phyloP scores from a whole-genome alignment of 2,113 vertebrate species.

The Elaphurus davidianus region DNA sequence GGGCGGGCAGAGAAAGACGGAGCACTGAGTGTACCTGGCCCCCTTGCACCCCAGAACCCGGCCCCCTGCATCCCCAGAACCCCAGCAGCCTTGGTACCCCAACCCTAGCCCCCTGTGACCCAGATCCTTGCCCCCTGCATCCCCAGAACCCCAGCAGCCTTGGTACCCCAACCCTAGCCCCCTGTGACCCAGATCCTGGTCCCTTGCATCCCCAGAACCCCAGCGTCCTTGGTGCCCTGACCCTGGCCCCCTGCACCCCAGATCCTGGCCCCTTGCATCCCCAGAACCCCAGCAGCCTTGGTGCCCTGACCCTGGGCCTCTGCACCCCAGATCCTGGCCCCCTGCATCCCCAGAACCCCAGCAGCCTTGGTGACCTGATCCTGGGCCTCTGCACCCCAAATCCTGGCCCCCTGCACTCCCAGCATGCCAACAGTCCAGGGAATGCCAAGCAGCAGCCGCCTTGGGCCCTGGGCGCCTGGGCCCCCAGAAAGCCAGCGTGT shows the following conservation, averaged over 20 bases:
- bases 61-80: not conserved
- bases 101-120: not conserved
- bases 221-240: too few relatives aligned
- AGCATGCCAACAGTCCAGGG: not conserved
- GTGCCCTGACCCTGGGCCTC: not conserved
- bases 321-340: not conserved
- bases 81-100: not conserved
- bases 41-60: not conserved
- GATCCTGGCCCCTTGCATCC: too few relatives aligned
- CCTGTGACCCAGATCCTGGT: not conserved
- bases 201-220: not conserved
- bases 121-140: not conserved
- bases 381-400: too few relatives aligned
- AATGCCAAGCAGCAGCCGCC: not conserved
- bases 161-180: not conserved
- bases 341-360: not conserved
- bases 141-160: not conserved
- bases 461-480: not conserved
- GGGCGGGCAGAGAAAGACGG: not conserved
- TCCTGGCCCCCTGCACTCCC: not conserved
- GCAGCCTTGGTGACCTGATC: too few relatives aligned
- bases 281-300: not conserved
- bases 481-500: rapidly evolving
- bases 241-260: too few relatives aligned
- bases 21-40: not conserved